phyloP scores from a whole-genome alignment of 2,888 invertebrate genomes.

The Andrena trimmerana region DNA sequence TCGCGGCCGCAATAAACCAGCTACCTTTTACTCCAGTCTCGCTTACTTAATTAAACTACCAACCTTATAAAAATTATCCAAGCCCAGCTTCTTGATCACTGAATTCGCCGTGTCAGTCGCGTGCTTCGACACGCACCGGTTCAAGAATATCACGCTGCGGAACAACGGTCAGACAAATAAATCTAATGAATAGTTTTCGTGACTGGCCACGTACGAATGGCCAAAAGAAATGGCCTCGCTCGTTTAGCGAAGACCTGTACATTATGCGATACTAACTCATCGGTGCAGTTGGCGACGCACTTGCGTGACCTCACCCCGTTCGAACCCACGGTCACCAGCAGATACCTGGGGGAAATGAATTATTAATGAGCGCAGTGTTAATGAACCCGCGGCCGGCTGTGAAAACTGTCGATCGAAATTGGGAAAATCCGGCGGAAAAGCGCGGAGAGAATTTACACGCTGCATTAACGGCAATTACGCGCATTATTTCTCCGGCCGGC shows the following conservation, averaged over 20 bases:
- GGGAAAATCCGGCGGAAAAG: conserved; percentile 31
- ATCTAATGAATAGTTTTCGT: not conserved
- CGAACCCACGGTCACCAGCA: conserved; percentile 62
- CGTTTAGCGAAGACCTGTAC: conserved; percentile 6
- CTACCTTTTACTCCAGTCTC: not conserved
- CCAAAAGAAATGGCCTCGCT: not conserved
- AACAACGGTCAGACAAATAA: not conserved
- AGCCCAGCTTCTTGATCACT: conserved; percentile 85
- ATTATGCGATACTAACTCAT: conserved; percentile 72
- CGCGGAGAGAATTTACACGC: conserved; percentile 37
- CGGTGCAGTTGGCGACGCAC: conserved; percentile 82
- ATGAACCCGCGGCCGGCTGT: conserved; percentile 19
- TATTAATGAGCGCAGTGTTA: conserved; percentile 47
- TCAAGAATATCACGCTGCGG: conserved; percentile 85
- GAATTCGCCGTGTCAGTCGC: conserved; percentile 83
- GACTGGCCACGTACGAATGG: not conserved
- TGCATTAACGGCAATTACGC: conserved; percentile 42
- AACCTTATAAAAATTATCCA: conserved; percentile 85
- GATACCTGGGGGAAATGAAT: conserved; percentile 71
- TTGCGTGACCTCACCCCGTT: conserved; percentile 76
- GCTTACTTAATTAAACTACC: conserved; percentile 12
- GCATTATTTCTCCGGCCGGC: conserved; percentile 32
- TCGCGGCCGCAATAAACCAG: not conserved
- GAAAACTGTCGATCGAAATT: conserved; percentile 44
- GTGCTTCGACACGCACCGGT: conserved; percentile 86